Evolutionary conservation across 2,888 invertebrate genomes (phyloP).

Genomic region (Sussaba pulchella): DNA sequence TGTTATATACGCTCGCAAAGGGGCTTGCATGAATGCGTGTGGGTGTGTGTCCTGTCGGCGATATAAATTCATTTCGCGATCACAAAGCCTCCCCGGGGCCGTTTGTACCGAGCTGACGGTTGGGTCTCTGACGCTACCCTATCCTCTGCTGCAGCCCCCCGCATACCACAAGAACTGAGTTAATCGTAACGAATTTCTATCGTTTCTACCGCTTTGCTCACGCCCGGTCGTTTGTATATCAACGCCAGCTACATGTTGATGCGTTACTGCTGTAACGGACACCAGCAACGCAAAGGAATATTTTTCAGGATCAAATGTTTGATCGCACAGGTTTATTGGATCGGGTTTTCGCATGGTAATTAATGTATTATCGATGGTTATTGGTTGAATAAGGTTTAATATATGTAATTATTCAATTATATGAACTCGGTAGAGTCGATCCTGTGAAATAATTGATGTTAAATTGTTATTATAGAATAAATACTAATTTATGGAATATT

Average conservation of each 20-base stretch:
- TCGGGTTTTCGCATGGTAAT: too few relatives aligned
- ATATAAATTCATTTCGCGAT: constrained; percentile 82
- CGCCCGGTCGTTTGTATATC: constrained; percentile 65
- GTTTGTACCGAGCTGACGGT: constrained; percentile 83
- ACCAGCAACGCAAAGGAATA: neutral
- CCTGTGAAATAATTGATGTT: too few relatives aligned
- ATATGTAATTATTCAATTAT: too few relatives aligned
- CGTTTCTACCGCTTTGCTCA: constrained; percentile 32
- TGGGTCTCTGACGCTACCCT: constrained; percentile 75
- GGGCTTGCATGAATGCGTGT: too few relatives aligned
- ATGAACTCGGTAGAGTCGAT: too few relatives aligned
- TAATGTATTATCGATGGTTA: too few relatives aligned
- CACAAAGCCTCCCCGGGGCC: constrained; percentile 82
- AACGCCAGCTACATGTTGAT: too few relatives aligned
- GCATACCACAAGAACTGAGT: constrained; percentile 50
- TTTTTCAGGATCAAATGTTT: neutral
- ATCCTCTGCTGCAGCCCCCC: constrained; percentile 67
- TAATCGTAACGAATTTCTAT: constrained; percentile 64
- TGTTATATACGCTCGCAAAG: constrained; percentile 51
- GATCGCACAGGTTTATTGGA: too few relatives aligned
- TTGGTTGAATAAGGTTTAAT: too few relatives aligned
- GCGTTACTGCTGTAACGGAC: neutral
- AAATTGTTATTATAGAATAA: too few relatives aligned
- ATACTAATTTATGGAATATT: too few relatives aligned
- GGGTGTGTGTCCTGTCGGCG: constrained; percentile 69